phyloP scores from a whole-genome alignment of 2,797 vertebrate genomes.

The Acipenser transmontanus region DNA sequence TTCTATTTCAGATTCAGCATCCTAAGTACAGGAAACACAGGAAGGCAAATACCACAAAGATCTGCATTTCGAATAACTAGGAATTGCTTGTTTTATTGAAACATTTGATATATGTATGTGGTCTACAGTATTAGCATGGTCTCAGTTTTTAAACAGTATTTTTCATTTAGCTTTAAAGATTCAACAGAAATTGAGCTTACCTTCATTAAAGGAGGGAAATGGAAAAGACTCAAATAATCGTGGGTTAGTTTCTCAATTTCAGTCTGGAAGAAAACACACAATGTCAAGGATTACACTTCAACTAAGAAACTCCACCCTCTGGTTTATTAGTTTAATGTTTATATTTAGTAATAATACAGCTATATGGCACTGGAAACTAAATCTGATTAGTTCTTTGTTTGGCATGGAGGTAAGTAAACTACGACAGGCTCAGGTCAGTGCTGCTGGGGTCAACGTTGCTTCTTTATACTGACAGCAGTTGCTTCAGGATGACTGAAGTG shows the following conservation, averaged over 20 bases:
- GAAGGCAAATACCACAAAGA: neutral
- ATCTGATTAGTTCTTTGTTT: no score
- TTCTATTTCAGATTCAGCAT: slow-evolving; percentile 50
- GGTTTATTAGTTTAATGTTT: no score
- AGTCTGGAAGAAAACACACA: slow-evolving; percentile 54
- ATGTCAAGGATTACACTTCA: slow-evolving; percentile 13
- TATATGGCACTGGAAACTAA: no score
- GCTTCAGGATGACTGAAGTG: neutral
- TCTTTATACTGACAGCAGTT: neutral
- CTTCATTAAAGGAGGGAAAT: slow-evolving; percentile 93
- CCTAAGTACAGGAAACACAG: slow-evolving; percentile 37
- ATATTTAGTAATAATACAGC: no score
- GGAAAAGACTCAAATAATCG: slow-evolving; percentile 86
- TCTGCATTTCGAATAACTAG: slow-evolving; percentile 1
- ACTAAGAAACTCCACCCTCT: neutral
- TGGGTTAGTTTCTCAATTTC: slow-evolving; percentile 90
- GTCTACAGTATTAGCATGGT: no score
- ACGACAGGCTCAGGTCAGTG: no score
- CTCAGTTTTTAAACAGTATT: neutral
- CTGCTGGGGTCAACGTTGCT: neutral
- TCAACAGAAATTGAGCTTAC: slow-evolving; percentile 43
- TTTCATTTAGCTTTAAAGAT: neutral
- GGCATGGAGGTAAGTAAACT: no score
- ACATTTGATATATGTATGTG: neutral
- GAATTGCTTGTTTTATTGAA: no score